A percentile compares a stretch with the other conserved stretches of the same genome.
Evolutionary conservation across 2,113 vertebrate genomes (phyloP).

Genomic region (Holacanthus passer): DNA sequence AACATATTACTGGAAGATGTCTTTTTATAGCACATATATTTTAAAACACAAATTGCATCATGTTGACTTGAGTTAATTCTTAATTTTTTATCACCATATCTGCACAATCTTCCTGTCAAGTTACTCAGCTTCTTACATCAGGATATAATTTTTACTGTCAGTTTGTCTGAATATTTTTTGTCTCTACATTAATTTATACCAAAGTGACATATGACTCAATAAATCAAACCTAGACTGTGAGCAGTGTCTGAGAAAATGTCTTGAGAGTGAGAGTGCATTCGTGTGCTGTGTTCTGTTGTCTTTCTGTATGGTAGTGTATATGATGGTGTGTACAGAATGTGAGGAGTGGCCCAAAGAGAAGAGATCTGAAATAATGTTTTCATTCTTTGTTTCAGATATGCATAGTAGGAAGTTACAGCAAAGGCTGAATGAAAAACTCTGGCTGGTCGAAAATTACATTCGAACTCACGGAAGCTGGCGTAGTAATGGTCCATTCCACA

Average conservation of each 20-base stretch:
- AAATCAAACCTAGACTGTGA: constrained; percentile 52
- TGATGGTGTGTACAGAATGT: constrained; percentile 69
- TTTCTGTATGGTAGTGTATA: constrained; percentile 58
- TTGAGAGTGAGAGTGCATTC: constrained; percentile 37
- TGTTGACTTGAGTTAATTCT: too few relatives aligned
- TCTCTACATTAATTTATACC: constrained; percentile 33
- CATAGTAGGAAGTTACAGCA: constrained; percentile 89
- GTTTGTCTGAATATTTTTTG: constrained; percentile 31
- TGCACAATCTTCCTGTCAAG: constrained; percentile 1
- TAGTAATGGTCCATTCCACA: constrained; percentile 84
- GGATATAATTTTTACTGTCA: constrained; percentile 13
- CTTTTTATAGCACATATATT: neutral
- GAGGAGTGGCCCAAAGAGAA: constrained; percentile 87
- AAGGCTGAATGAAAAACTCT: constrained; percentile 88
- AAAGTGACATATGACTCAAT: constrained; percentile 48
- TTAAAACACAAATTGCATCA: constrained; percentile 4
- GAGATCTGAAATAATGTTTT: constrained; percentile 91
- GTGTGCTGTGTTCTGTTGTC: constrained; percentile 65
- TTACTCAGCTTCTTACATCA: constrained; percentile 1
- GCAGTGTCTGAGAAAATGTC: constrained; percentile 45
- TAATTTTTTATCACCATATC: neutral
- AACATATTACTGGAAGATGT: constrained; percentile 11
- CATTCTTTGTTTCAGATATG: constrained; percentile 89
- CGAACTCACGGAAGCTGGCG: constrained; percentile 87
- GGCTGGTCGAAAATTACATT: constrained; percentile 86